Evolutionary conservation across 1,140 invertebrate species (phyloP).

Genomic region (Lerema accius): DNA sequence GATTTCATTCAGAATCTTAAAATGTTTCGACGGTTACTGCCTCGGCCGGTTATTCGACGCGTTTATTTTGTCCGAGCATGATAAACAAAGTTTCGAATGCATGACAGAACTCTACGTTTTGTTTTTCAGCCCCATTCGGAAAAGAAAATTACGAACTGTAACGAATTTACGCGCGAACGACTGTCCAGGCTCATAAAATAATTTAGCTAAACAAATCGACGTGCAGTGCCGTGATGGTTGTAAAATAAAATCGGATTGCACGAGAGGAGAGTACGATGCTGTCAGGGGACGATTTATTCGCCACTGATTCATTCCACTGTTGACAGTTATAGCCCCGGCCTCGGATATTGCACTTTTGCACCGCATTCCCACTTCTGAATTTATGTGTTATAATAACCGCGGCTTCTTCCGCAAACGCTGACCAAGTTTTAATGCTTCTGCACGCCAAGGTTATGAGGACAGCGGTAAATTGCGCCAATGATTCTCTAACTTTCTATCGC

Average conservation of each 20-base stretch:
- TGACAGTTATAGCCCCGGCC: conserved; percentile 68
- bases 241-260: conserved; percentile 38
- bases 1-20: conserved; percentile 37
- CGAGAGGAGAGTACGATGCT: conserved; percentile 48
- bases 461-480: conserved; percentile 19
- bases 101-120: conserved; percentile 21
- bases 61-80: conserved; percentile 22
- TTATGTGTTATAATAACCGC: conserved; percentile 66
- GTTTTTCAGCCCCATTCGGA: conserved; percentile 19
- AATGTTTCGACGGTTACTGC: conserved; percentile 22
- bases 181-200: conserved; percentile 44
- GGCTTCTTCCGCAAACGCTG: conserved; percentile 42
- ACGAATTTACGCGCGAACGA: conserved; percentile 33
- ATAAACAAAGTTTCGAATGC: conserved; percentile 27
- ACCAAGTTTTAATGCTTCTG: conserved; percentile 33
- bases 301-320: conserved; percentile 70
- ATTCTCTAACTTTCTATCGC: conserved; percentile 42
- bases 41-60: conserved; percentile 19
- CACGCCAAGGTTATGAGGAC: conserved; percentile 32
- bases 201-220: conserved; percentile 59
- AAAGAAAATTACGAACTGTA: conserved; percentile 23
- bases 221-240: conserved; percentile 51
- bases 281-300: conserved; percentile 66
- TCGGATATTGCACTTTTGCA: conserved; percentile 74
- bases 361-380: conserved; percentile 62